These are phyloP conservation scores for Phalanger gymnotis DNA, from an alignment of 2,797 vertebrate genomes.

Conservation along the genomic window DNA sequence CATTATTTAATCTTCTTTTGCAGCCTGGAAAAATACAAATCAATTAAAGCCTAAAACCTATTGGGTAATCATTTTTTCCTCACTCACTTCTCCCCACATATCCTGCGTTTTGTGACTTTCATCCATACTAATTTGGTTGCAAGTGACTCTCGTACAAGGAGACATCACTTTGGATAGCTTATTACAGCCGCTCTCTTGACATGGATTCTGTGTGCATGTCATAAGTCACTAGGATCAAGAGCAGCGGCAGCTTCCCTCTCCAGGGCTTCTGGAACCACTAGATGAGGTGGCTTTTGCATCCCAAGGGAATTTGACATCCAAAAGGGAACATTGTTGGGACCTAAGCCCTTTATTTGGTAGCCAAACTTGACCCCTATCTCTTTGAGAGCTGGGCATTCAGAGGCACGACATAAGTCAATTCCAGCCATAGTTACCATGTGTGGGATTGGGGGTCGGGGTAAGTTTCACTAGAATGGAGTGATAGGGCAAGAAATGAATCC, in stretches of 20 bases:
- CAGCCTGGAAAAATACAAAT: conserved; percentile 79
- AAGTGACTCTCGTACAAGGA: conserved; percentile 51
- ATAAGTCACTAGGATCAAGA: conserved; percentile 70
- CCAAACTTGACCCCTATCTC: not conserved
- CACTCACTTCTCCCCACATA: not conserved
- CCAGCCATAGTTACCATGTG: not conserved
- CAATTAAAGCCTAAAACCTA: conserved; percentile 74
- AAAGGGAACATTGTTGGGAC: not conserved
- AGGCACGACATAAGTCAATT: not conserved
- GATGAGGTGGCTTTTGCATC: conserved; percentile 10
- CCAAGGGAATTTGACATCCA: conserved; percentile 27
- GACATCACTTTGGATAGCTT: conserved; percentile 67
- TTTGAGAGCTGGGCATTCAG: not conserved
- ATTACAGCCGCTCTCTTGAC: conserved; percentile 58
- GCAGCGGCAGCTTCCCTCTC: conserved; percentile 49
- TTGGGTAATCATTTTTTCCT: conserved; percentile 64
- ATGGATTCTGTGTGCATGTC: conserved; percentile 55
- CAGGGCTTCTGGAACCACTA: conserved; percentile 59
- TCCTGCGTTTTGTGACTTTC: conserved; percentile 45
- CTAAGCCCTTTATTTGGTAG: not conserved
- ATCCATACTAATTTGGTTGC: conserved; percentile 62
- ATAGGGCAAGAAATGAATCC: not conserved
- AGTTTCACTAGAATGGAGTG: not conserved
- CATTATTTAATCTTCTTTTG: conserved; percentile 66
- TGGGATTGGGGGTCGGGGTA: not conserved